Evolutionary conservation across 2,888 invertebrate species (phyloP), one percentile per base, ranked within the genome.

Genomic region (Rhingia rostrata): DNA sequence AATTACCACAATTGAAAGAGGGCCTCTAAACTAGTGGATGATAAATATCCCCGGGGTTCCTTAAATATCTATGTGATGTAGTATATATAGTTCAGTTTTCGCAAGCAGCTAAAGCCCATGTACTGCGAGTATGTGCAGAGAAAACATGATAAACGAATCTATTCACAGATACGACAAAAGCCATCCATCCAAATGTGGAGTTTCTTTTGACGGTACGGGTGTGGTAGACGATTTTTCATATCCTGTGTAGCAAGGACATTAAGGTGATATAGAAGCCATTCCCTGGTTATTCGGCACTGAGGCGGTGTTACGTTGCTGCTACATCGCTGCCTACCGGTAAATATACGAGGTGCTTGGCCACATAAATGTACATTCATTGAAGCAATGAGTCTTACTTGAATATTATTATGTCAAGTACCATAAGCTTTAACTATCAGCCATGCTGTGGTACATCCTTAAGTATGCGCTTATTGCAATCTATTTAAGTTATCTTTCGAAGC

Each of bases 401-500:
- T 61, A 69, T 75, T 58, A 63, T 64, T 32, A 45, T 75, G 75
- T 69, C 80, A 75, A 81, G 63, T 51, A 35, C 53, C 54, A 69
- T 63, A 32, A 43, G 43, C 69, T 58, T 63, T 39, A 75, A 56
- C 69, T 64, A 54, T 56, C 49, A 69, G 49, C 41, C 63, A 39
- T 51, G 33, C 37, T 41, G 35, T 54, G 10, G 10, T 6, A 51
- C 30, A 67, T 61, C 32, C 41, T 75, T 14, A 77, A 81, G 81
- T 53, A 64, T 47, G 69, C 51, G 77, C 69, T 81, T 81, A 81
- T 69, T 69, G 81, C 81, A 75, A 81, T 81, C 81, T 64, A 75
- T 81, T 81, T 64, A 75, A 64, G 69, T 69, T 69, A 81, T 81
- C 51, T 53, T 56, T 37, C 12, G 3, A 30, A 43, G 66, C 49